These are phyloP conservation scores for Anadara kagoshimensis DNA, from an alignment of 1,140 invertebrate genomes.

Conservation along the genomic window DNA sequence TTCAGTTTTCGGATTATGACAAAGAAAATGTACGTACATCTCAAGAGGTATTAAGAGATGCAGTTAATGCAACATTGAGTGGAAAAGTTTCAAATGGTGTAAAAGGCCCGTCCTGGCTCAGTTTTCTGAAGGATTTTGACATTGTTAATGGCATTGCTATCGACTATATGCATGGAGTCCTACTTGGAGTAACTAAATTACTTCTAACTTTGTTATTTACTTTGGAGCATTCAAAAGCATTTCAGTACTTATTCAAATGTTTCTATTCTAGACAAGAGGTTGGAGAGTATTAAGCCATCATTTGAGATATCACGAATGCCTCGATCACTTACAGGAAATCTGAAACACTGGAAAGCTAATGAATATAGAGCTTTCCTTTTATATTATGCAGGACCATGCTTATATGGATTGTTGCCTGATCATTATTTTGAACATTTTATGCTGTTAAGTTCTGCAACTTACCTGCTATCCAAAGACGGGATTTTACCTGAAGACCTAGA, in stretches of 20 bases:
- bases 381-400: constrained; percentile 23
- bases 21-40: background rate
- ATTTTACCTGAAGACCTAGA: too few species aligned
- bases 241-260: constrained; percentile 5
- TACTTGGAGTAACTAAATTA: constrained; percentile 12
- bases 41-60: background rate
- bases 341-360: constrained; percentile 32
- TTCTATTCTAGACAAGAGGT: constrained; percentile 15
- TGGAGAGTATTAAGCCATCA: constrained; percentile 16
- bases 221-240: background rate
- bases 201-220: constrained; percentile 12
- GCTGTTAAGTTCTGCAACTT: too few species aligned
- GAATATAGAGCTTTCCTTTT: constrained; percentile 23
- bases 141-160: constrained; percentile 4
- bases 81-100: constrained; percentile 1
- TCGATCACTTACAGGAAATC: constrained; percentile 9
- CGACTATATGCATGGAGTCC: constrained; percentile 26
- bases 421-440: too few species aligned
- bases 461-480: too few species aligned
- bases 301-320: constrained; percentile 2
- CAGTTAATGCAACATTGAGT: background rate
- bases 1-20: constrained; percentile 12
- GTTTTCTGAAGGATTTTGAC: constrained; percentile 5
- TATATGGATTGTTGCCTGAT: too few species aligned
- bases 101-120: constrained; percentile 24